Percentiles rank a stretch among this genome's conserved stretches.
These are phyloP conservation scores for Nansenia antarctica DNA, from an alignment of 2,113 vertebrate species.

Conservation along the genomic window DNA sequence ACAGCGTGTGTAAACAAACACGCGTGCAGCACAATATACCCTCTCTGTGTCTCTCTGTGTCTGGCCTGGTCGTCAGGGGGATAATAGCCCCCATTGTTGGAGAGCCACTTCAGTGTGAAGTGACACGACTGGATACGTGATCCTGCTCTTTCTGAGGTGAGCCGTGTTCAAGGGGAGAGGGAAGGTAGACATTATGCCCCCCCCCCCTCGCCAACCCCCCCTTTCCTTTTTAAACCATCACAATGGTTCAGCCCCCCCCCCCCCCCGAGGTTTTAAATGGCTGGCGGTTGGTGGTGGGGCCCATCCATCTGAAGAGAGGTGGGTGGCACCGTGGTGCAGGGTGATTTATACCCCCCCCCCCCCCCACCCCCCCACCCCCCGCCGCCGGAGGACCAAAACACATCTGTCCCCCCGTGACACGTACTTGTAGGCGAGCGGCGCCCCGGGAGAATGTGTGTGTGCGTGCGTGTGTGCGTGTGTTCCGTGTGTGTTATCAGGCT, in stretches of 20 bases:
- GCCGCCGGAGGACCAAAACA: conserved; percentile 48
- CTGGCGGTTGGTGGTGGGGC: conserved; percentile 46
- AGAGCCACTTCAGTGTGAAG: neutral
- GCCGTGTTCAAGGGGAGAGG: neutral
- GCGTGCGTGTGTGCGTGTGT: conserved; percentile 28
- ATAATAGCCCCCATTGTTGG: neutral
- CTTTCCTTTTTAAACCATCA: conserved; percentile 76
- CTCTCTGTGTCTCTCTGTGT: neutral
- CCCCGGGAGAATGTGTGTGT: conserved; percentile 51
- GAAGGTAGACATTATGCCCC: neutral
- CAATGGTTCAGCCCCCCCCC: conserved; percentile 65
- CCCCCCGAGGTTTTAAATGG: conserved; percentile 74
- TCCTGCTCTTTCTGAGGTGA: neutral
- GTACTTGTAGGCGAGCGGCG: conserved; percentile 37
- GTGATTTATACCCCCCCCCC: conserved; percentile 62
- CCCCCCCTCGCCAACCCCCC: too few relatives aligned
- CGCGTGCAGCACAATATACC: neutral
- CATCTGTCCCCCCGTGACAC: conserved; percentile 56
- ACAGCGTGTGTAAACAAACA: neutral
- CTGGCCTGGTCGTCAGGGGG: neutral
- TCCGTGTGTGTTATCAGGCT: conserved; percentile 2
- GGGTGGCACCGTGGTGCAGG: conserved; percentile 58
- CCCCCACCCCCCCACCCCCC: conserved; percentile 42
- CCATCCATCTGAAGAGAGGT: conserved; percentile 55
- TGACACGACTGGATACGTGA: neutral